phyloP scores from a whole-genome alignment of 2,113 vertebrate genomes.

The Mormyrus iriodes region DNA sequence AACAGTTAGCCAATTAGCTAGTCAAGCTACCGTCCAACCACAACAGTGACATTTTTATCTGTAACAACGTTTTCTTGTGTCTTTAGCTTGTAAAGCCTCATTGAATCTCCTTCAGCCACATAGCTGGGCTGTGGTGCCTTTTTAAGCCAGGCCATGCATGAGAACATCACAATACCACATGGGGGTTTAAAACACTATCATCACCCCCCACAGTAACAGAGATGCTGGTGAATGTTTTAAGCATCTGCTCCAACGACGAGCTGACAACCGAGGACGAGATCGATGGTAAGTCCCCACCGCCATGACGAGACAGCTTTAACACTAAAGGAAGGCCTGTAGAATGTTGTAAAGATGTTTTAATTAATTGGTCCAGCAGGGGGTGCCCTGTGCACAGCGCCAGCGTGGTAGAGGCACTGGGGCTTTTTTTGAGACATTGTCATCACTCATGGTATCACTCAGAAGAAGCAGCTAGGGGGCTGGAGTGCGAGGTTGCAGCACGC shows the following conservation, averaged over 20 bases:
- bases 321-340: background rate
- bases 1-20: background rate
- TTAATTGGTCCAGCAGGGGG: background rate
- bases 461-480: background rate
- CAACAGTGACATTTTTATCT: background rate
- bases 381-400: background rate
- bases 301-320: background rate
- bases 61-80: background rate
- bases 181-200: background rate
- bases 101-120: background rate
- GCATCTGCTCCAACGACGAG: slow-evolving; percentile 3
- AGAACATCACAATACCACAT: background rate
- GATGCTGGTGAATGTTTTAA: background rate
- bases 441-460: background rate
- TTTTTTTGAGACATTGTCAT: background rate
- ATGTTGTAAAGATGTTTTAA: background rate
- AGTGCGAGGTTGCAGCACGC: no score
- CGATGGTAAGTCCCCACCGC: background rate
- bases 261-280: background rate
- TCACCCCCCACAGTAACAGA: background rate
- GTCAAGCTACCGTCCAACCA: background rate
- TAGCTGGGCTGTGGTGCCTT: background rate
- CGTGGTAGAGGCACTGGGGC: background rate
- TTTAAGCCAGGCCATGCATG: background rate
- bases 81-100: background rate